Evolutionary conservation across 2,113 vertebrate species (phyloP), one percentile per base, ranked within the genome.

Genomic region (Hyaena hyaena): DNA sequence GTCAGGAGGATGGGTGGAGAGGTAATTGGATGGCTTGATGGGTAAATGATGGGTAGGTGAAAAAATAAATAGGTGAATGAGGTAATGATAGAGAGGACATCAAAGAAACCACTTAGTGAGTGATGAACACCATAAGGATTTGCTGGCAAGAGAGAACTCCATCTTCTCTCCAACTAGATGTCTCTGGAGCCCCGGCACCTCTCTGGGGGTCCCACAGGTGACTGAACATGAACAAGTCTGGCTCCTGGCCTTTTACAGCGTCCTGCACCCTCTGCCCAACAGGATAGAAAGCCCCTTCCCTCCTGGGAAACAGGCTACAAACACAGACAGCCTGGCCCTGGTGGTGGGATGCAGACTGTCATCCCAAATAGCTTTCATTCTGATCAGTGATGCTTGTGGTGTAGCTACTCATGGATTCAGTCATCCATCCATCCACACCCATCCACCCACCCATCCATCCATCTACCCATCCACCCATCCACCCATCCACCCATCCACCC

Each of bases 171-270:
- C 28, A 69, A 39, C 39, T 35, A n/a, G 24, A 2, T 23, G 14
- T 74, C 55, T 69, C 24, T n/a, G n/a, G 45, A 83, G 19, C 28
- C 31, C n/a, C 5, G 35, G 24, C 1, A 31, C 50, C 85, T 90
- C 74, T 90, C 95, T 82, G 79, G 82, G 31, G 82, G 15, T 84
- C 90, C 86, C 8, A 0, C 53, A 77, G 87, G 39, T 77, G 66
- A 95, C 97, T 15, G 76, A 10, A 96, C 79, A 88, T 45, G 96
- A 96, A 87, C 76, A 87, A 88, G 4, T 35, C 35, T 88, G 53
- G 21, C 9, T 35, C 14, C 76, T 91, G 87, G 15, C 5, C 1
- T 43, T 35, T 80, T 84, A 93, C 77, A 96, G 91, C 80, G 45
- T 14, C 12, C 24, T 31, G 15, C 9, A 8, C 65, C 39, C 6